phyloP scores from a whole-genome alignment of 1,140 invertebrate species.

The Polyergus mexicanus region DNA sequence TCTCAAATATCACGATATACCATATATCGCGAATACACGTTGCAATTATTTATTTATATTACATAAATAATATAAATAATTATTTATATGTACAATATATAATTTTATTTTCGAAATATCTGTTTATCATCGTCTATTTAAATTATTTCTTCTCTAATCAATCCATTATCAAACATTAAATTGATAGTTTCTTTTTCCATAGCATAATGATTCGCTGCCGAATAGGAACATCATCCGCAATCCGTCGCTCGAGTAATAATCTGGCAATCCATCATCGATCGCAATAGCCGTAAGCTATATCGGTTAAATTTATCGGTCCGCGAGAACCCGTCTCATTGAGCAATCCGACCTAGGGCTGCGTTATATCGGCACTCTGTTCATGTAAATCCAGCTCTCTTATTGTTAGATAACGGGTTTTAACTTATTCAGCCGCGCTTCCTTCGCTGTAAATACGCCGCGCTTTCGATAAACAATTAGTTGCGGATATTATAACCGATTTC shows the following conservation, averaged over 20 bases:
- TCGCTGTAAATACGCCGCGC: constrained; percentile 69
- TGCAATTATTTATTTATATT: background rate
- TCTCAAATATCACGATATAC: constrained; percentile 21
- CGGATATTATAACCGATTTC: constrained; percentile 40
- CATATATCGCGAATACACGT: background rate
- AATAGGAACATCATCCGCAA: constrained; percentile 10
- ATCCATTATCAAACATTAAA: background rate
- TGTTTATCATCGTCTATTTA: background rate
- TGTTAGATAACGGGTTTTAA: constrained; percentile 52
- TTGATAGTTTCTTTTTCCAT: background rate
- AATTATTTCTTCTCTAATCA: background rate
- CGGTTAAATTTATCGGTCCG: constrained; percentile 63
- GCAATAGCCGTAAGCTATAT: constrained; percentile 30
- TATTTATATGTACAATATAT: background rate
- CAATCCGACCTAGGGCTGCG: constrained; percentile 12
- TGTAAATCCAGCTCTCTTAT: constrained; percentile 64
- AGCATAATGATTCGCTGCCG: background rate
- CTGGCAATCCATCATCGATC: constrained; percentile 64
- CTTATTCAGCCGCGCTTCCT: constrained; percentile 70
- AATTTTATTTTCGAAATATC: background rate
- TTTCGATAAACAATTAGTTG: constrained; percentile 50
- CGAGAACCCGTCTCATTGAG: constrained; percentile 54
- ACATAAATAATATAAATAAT: background rate
- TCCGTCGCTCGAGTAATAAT: constrained; percentile 30
- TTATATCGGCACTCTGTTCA: constrained; percentile 72